Evolutionary conservation across 2,797 vertebrate genomes (phyloP), one percentile per base, ranked within the genome.

Genomic region (Margarornis squamiger): DNA sequence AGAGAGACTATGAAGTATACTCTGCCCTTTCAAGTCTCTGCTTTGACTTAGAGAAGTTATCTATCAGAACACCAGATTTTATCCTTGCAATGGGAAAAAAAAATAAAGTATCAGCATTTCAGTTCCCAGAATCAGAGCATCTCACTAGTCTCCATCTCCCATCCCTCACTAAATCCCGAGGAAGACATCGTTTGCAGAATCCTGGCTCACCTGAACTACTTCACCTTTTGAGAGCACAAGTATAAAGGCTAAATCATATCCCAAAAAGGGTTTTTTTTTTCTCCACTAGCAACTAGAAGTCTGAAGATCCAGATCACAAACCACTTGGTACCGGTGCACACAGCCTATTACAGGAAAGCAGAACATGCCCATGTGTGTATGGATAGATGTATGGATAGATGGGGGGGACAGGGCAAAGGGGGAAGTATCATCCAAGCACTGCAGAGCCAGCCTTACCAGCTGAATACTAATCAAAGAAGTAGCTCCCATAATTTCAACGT

Each of bases 391-490:
- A 51, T 78, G 74, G 81, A 48, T n/a, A 79, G 77, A 76, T 5
- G 39, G 57, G 75, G 43, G 48, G 83, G 79, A 72, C 39, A 0
- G 86, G 63, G 62, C 0, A 5, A 52, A 59, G 91, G 75, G 80
- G 83, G 94, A 81, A 95, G 20, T 39, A 95, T 88, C 90, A 94
- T 88, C 92, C 96, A 92, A 95, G 92, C 97, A 97, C 98, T 94
- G 98, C 98, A 98, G 97, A 96, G 95, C 96, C 93, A 92, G 91
- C 93, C 45, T 90, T 95, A 95, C 97, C 96, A 94, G 36, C 76
- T 85, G 98, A 98, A 98, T 98, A 97, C 98, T 98, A 98, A 99
- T 98, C 41, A 92, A 97, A 94, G 79, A 66, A 73, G 83, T 22
- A 45, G 82, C 76, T 95, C 43, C 30, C 67, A 46, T 76, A 88